Evolutionary conservation across 2,888 invertebrate species (phyloP), one percentile per base, ranked within the genome.

Genomic region (Bibio marci): DNA sequence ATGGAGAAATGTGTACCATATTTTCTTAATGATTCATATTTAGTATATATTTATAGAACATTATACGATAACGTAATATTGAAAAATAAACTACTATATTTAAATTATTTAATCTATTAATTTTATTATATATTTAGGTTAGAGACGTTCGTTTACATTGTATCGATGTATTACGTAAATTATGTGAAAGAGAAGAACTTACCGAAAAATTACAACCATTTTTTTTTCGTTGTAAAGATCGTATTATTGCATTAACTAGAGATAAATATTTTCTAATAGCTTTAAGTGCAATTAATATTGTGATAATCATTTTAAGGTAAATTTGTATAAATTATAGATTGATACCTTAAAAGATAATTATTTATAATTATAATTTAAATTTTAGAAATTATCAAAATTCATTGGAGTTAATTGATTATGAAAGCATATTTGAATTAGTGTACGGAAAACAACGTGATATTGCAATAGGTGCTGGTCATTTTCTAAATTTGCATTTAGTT

Each of bases 41-140:
- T 99, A 39, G 99, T 99, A 59, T 99, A 99, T 57, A 95, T 99
- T 46, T 98, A 85, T 13, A 99, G 98, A 98, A 97, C 95, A 0
- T 68, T 99, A 34, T 95, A 97, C 57, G 98, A 98, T 64, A 95
- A 97, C 71, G 38, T 38, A 27, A n/a, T n/a, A n/a, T n/a, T n/a
- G 3, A 18, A 4, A 18, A 3, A 2, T 74, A 68, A 44, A 7
- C 13, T 30, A n/a, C n/a, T n/a, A n/a, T 30, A 7, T 13, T 36
- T 27, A 26, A 13, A 18, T 12, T 36, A 14, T 15, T 11, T 11
- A 18, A 8, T 10, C 13, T 10, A 5, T n/a, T 30, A 10, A 5
- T n/a, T 30, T 13, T 30, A 30, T n/a, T 11, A 12, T 30, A 6
- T 4, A 30, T n/a, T n/a, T 13, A 36, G 36, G 80, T 91, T 37